Base-by-base conservation (phyloP, 2,888 invertebrate species). In the Sesia apiformis region DNA sequence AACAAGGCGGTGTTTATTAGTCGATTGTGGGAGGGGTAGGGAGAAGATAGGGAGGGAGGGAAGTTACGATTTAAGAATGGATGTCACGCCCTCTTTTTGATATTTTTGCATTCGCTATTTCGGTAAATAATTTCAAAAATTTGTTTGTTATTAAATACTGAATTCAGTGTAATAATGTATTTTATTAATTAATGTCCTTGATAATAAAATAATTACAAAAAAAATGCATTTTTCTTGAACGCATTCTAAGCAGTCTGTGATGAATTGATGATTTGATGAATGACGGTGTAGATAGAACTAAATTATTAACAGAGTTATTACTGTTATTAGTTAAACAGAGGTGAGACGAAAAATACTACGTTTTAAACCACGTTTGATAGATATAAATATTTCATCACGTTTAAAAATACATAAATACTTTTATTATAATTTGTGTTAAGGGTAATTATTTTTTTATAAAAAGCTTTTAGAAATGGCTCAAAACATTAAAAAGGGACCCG, bases 401-500 rank as follows among this genome's bases (percentile, higher is more conserved):
- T 23, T 23, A 23, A 23, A 23, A 42, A 42, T 49, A 23, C 23
- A 49, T 49, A 7, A 1, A 38, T 51, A 7, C 23, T 6, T 51
- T 51, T 51, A n/a, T n/a, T n/a, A n/a, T n/a, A 39, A 39, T 40
- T n/a, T 51, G 39, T n/a, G 38, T 51, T 8, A 7, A 7, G 4
- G 6, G 42, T 38, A 23, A 23, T 23, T 23, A 23, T 1, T 23
- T 23, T 23, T 23, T 2, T 23, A 23, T 23, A 23, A 23, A 23
- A 23, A 23, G 23, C 23, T 23, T 23, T 23, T 38, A 39, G 69
- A 57, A 51, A 86, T 87, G 87, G 86, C 81, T 7, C 86, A 85
- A 74, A 84, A 82, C 52, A 85, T 81, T 57, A 84, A 81, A 58
- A 84, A 82, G 59, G 81, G 82, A 7, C 58, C 69, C 4, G 85